A percentile compares a stretch with the other conserved stretches of the same genome.
phyloP scores from a whole-genome alignment of 2,888 invertebrate species.

The Ennomos erosarius region DNA sequence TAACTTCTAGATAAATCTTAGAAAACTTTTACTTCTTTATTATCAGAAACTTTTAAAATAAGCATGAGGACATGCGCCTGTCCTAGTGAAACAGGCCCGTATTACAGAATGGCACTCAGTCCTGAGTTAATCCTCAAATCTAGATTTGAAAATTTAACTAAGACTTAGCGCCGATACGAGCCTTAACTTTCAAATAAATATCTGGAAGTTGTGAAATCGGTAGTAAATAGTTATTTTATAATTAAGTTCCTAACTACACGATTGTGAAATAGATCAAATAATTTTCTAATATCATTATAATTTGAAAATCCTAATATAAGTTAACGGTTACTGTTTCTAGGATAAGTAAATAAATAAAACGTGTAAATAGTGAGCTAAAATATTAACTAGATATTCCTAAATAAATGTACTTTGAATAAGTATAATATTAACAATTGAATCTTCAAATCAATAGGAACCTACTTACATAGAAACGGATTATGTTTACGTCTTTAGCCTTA shows the following conservation, averaged over 20 bases:
- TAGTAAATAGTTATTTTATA: conserved; percentile 51
- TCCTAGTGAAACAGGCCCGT: too few species aligned
- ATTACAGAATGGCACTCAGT: too few species aligned
- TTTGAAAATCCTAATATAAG: conserved; percentile 49
- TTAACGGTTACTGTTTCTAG: conserved; percentile 52
- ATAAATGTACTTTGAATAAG: conserved; percentile 7
- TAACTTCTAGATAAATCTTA: conserved; percentile 17
- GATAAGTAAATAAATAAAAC: conserved; percentile 31
- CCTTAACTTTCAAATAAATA: conserved; percentile 1
- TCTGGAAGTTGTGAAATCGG: conserved; percentile 23
- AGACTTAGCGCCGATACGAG: too few species aligned
- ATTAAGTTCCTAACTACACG: conserved; percentile 69
- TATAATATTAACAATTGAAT: conserved; percentile 5
- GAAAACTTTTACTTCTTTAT: not conserved
- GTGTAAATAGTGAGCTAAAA: conserved; percentile 32
- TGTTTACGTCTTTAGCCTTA: too few species aligned
- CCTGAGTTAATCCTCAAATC: too few species aligned
- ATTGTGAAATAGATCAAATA: conserved; percentile 66
- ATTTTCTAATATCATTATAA: conserved; percentile 54
- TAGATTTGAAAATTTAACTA: too few species aligned
- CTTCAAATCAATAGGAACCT: not conserved
- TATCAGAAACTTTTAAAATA: too few species aligned
- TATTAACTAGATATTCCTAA: conserved; percentile 36
- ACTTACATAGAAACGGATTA: too few species aligned
- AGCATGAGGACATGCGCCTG: too few species aligned